Percentiles rank a stretch among this genome's conserved stretches.
Conservation (phyloP, 2,888 invertebrate genomes). For the Philhelius pedissequus region DNA sequence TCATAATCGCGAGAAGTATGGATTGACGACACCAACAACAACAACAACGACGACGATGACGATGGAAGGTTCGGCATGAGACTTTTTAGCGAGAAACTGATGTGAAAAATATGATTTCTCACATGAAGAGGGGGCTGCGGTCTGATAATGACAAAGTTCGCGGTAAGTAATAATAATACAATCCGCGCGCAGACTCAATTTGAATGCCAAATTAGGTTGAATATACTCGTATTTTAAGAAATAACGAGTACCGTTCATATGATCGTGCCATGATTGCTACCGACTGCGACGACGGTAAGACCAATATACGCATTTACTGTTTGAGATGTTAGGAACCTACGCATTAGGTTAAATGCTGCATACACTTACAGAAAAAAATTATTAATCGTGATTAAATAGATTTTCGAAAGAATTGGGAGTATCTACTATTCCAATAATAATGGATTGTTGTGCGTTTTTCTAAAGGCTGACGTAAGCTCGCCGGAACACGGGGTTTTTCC, state of each 20-base stretch:
- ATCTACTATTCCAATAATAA: no score
- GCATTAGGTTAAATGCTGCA: not conserved
- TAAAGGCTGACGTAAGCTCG: no score
- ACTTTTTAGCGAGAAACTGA: not conserved
- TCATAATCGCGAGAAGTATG: constrained; percentile 53
- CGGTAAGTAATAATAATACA: constrained; percentile 59
- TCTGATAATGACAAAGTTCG: constrained; percentile 56
- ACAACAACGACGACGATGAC: not conserved
- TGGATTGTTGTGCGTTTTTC: no score
- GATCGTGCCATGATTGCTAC: constrained; percentile 38
- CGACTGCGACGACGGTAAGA: not conserved
- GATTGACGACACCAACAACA: constrained; percentile 33
- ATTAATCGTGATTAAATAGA: no score
- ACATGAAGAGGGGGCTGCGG: not conserved
- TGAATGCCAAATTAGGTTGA: constrained; percentile 60
- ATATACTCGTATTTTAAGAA: not conserved
- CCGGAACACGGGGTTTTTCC: no score
- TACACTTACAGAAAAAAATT: constrained; percentile 18
- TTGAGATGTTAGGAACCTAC: constrained; percentile 5
- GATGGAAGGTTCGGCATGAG: constrained; percentile 29
- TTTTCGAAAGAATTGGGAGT: no score
- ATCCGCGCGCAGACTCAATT: constrained; percentile 39
- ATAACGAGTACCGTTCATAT: constrained; percentile 22
- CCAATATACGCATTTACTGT: constrained; percentile 25
- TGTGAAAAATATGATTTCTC: constrained; percentile 25